Conservation (phyloP, 2,888 invertebrate genomes). For the Nowickia ferox region DNA sequence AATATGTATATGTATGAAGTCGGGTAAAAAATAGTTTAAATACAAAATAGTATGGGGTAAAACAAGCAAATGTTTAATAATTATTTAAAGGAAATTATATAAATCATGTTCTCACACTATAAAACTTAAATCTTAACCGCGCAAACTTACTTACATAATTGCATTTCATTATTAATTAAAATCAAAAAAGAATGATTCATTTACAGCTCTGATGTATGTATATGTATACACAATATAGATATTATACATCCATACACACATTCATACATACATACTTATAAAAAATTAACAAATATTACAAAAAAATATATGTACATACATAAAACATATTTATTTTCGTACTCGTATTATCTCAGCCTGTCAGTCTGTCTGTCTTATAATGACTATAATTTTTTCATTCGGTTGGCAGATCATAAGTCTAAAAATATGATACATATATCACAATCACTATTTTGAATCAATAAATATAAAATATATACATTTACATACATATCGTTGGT, state of each 20-base stretch:
- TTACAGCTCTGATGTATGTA: too few relatives aligned
- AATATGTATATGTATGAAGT: too few relatives aligned
- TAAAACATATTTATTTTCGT: slow-evolving; percentile 60
- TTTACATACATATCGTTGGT: too few relatives aligned
- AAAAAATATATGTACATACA: slow-evolving; percentile 13
- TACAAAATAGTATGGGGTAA: not conserved
- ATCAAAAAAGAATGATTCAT: too few relatives aligned
- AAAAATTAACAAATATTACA: not conserved
- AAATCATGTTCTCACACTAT: too few relatives aligned
- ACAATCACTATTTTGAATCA: slow-evolving; percentile 62
- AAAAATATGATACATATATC: slow-evolving; percentile 33
- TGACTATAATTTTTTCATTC: not conserved
- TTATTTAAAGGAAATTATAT: not conserved
- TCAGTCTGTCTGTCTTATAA: slow-evolving; percentile 22
- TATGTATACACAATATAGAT: too few relatives aligned
- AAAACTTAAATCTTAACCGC: too few relatives aligned
- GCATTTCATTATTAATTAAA: too few relatives aligned
- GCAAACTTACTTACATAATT: slow-evolving; percentile 25
- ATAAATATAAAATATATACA: slow-evolving; percentile 35
- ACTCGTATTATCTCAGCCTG: slow-evolving; percentile 41
- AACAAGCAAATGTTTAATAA: not conserved
- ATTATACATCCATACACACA: not conserved
- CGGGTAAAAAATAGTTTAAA: too few relatives aligned
- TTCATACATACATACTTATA: slow-evolving; percentile 17
- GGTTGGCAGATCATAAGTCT: slow-evolving; percentile 20